Base-by-base conservation (phyloP, 2,113 vertebrate genomes). In the Thryonomys swinderianus region DNA sequence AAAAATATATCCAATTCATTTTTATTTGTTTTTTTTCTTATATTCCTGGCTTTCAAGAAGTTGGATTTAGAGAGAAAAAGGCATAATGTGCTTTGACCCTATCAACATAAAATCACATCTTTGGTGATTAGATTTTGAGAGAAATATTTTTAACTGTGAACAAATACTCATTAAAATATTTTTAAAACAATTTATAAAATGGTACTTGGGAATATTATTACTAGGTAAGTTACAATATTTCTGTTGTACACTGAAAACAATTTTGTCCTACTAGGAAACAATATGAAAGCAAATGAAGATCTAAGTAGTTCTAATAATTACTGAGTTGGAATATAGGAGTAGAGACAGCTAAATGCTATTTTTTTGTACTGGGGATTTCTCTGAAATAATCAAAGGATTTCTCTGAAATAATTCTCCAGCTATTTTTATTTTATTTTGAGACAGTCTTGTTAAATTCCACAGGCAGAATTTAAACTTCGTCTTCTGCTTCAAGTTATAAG, bases 191-290 rank as follows among this genome's bases (percentile, higher is more conserved):
- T 84, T 73, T 61, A 34, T 66, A 81, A 71, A 71, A 81, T 34
- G 64, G 7, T 66, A 73, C n/a, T 51, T 87, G 48, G 23, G 30
- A 74, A 90, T 69, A 64, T 64, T 78, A 53, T 55, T 9, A n/a
- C 25, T 48, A 92, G 81, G 30, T 57, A 67, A 87, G 51, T 74
- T 20, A 37, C 48, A 53, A 64, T 87, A 95, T 93, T 45, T 45
- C 30, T 71, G 14, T 25, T 83, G 5, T 53, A 82, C 76, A 17
- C 61, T 71, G 21, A 73, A 84, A 92, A 17, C 10, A 83, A 53
- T 64, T 7, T 79, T 83, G 8, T 87, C 53, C 69, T 78, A 51
- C n/a, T 40, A 48, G n/a, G 74, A 86, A 94, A 96, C 21, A 91
- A 32, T 0, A 73, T 59, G 48, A 83, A 88, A 67, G 34, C 4